These are phyloP conservation scores for Metellina segmentata DNA, from an alignment of 2,888 invertebrate species.

Conservation along the genomic window DNA sequence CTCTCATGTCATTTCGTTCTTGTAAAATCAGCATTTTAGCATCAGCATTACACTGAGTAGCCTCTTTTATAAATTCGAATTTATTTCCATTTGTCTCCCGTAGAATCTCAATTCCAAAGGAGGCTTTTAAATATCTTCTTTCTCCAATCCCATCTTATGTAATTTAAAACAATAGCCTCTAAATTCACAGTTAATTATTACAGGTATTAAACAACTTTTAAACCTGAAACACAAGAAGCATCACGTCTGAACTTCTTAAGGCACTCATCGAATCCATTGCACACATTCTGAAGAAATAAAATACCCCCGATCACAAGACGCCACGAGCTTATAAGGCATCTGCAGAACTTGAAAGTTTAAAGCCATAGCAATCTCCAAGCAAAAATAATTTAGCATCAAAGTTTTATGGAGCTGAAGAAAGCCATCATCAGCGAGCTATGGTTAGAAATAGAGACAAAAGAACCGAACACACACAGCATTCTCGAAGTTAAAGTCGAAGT, in stretches of 20 bases:
- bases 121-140: no score
- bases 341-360: neutral
- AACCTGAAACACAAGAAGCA: neutral
- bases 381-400: neutral
- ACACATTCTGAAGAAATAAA: no score
- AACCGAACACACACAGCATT: neutral
- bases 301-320: neutral
- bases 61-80: no score
- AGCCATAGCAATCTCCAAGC: neutral
- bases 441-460: neutral
- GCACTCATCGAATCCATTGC: neutral
- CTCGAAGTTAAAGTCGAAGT: neutral
- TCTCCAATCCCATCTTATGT: no score
- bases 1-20: no score
- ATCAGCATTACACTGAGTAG: no score
- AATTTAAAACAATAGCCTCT: no score
- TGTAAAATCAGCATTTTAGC: no score
- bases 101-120: no score
- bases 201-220: neutral
- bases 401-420: neutral
- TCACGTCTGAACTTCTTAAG: neutral
- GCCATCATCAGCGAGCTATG: neutral
- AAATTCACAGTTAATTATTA: neutral
- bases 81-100: no score
- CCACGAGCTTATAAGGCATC: neutral